Evolutionary conservation across 2,888 invertebrate species (phyloP), one percentile per base, ranked within the genome.

Genomic region (Lasioglossum pauxillum): DNA sequence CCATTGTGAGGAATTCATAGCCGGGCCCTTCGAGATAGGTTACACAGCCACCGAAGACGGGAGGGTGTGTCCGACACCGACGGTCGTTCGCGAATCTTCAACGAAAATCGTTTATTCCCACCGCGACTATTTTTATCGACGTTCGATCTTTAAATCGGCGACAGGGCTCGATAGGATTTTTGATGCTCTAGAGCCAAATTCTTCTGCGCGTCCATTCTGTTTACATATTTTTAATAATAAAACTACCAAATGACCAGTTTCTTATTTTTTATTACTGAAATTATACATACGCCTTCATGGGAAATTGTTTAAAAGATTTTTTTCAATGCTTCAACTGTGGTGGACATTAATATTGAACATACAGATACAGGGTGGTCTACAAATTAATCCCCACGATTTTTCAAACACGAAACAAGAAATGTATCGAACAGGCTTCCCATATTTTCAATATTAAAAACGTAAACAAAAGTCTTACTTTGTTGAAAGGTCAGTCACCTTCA

Each of bases 1-100:
- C 90, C 85, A 91, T 92, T 90, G 91, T 93, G 87, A 85, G 86
- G 82, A 82, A 87, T 81, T 85, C 86, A 84, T 80, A 77, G 86
- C 57, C 67, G 78, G 77, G 72, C 71, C 78, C 38, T 85, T 73
- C 82, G 76, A 82, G 86, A 75, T 84, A 64, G 78, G 74, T 80
- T 84, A 78, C 75, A 75, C 77, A 69, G 74, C 75, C 72, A 67
- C 23, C 64, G 82, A 88, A 84, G 57, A 75, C 76, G 73, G 67
- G 85, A 85, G 86, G 86, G 87, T 85, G 85, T 88, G 83, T 78
- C 84, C 75, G 49, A 80, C 60, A 57, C n/a, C 57, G 57, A 57
- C 38, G 78, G 75, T 83, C 87, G 53, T 60, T 85, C 78, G 87
- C 85, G 71, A 89, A 87, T 67, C 64, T 57, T 46, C 23, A 19